phyloP scores from a whole-genome alignment of 2,797 vertebrate genomes.

The Lerista edwardsae region DNA sequence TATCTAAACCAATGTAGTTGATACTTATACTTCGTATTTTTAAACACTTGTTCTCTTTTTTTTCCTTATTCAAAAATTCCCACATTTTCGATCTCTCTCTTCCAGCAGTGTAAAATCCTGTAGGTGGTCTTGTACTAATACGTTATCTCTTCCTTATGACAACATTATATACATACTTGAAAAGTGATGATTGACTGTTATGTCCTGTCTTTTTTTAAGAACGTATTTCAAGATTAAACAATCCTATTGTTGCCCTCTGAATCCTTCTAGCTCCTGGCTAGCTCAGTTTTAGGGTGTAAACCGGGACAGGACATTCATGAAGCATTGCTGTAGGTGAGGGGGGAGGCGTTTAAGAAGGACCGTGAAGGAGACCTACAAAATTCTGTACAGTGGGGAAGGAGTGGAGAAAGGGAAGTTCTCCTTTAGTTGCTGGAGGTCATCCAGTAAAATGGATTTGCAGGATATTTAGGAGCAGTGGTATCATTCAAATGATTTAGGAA shows the following conservation, averaged over 20 bases:
- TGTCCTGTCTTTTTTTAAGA: not conserved
- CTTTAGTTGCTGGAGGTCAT: too few species aligned
- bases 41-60: not conserved
- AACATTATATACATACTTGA: not conserved
- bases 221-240: not conserved
- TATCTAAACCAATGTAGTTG: not conserved
- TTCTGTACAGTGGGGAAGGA: too few species aligned
- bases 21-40: slow-evolving; percentile 14
- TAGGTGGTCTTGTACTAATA: not conserved
- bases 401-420: too few species aligned
- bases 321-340: not conserved
- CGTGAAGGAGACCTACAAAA: too few species aligned
- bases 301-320: not conserved
- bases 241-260: not conserved
- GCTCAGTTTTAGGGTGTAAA: not conserved
- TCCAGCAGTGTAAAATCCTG: not conserved
- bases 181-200: not conserved
- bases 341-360: too few species aligned
- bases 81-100: not conserved
- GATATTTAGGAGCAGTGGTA: too few species aligned
- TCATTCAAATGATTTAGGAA: too few species aligned
- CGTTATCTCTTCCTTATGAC: not conserved
- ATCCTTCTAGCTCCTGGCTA: too few species aligned
- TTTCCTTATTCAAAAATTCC: not conserved
- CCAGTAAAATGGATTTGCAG: too few species aligned